Evolutionary conservation across 1,140 invertebrate species (phyloP).

Genomic region (Sitobion miscanthi): DNA sequence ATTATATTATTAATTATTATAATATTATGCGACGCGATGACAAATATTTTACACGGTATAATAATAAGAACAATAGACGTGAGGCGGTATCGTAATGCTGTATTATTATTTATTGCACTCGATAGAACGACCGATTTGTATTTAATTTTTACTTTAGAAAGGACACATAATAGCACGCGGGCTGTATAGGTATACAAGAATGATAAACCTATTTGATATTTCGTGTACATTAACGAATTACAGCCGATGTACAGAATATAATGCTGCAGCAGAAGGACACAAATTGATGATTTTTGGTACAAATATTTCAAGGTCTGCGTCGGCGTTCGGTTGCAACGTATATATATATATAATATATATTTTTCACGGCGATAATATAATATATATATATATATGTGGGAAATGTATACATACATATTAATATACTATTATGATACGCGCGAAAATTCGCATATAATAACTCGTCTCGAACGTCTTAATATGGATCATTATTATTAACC

Average conservation of each 20-base stretch:
- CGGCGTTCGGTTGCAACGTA: not conserved
- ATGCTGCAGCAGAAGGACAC: constrained; percentile 28
- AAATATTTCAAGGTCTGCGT: constrained; percentile 34
- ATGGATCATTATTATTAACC: not conserved
- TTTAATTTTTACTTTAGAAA: constrained; percentile 35
- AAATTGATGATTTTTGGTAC: constrained; percentile 19
- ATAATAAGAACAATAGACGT: constrained; percentile 10
- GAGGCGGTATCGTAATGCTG: not conserved
- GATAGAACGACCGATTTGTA: not conserved
- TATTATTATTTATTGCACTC: not conserved
- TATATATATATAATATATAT: not conserved
- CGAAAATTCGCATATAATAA: not conserved
- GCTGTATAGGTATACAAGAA: not conserved
- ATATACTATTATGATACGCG: not conserved
- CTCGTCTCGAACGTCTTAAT: not conserved
- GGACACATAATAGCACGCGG: not conserved
- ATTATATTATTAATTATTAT: not conserved
- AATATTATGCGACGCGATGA: not conserved
- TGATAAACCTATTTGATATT: constrained; percentile 25
- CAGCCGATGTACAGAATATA: not conserved
- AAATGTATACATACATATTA: not conserved
- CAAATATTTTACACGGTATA: constrained; percentile 26
- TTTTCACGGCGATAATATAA: not conserved
- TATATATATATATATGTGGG: not conserved
- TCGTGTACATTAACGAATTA: constrained; percentile 1